Percentiles rank a stretch among this genome's conserved stretches.
Conservation (phyloP, 2,113 vertebrate species). For the Callipepla squamata region DNA sequence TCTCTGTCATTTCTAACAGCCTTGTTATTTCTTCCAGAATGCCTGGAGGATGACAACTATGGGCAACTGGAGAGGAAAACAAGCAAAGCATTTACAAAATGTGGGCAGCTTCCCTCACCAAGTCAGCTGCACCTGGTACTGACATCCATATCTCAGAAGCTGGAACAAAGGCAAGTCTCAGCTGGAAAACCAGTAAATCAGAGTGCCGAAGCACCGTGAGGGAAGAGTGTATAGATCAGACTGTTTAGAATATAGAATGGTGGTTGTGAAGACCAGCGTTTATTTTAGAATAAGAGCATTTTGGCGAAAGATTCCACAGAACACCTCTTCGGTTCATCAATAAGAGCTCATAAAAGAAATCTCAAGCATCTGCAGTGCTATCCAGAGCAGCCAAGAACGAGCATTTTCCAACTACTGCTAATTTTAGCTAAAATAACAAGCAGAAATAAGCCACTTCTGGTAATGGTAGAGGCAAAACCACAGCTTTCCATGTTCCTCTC, state of each 20-base stretch:
- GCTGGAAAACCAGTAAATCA: neutral
- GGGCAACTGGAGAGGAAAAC: neutral
- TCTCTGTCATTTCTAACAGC: neutral
- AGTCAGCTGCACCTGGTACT: constrained; percentile 11
- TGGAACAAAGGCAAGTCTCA: neutral
- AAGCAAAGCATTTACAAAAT: neutral
- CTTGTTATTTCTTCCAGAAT: neutral
- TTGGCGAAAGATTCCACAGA: neutral
- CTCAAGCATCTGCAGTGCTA: neutral
- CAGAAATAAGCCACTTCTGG: neutral
- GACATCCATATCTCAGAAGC: neutral
- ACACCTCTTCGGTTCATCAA: neutral
- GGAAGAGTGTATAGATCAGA: neutral
- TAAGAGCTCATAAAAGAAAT: neutral
- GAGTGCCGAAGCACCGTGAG: neutral
- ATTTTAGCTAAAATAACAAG: neutral
- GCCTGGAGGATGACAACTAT: neutral
- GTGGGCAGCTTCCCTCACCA: constrained; percentile 42
- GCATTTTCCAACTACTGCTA: neutral
- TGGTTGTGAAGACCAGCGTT: neutral
- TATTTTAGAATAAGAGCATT: neutral
- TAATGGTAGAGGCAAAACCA: neutral
- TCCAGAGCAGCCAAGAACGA: neutral
- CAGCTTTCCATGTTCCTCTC: neutral
- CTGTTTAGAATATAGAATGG: neutral